These are phyloP conservation scores for Drosophila algonquin DNA, from an alignment of 2,888 invertebrate species.

Conservation along the genomic window DNA sequence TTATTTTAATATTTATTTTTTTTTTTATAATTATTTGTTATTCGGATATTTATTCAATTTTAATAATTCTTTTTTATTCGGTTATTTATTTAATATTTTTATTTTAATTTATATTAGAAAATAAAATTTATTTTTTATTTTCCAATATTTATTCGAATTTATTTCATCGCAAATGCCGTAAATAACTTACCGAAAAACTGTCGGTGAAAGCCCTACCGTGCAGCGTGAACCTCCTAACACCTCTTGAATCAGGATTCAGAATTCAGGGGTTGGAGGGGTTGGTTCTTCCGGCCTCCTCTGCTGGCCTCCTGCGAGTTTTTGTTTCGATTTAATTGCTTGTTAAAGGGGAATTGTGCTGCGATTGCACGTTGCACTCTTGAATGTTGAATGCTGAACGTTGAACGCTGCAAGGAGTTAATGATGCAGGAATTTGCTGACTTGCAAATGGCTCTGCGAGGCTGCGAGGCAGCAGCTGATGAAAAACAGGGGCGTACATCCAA, in stretches of 20 bases:
- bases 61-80: too few relatives aligned
- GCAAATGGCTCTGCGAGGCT: constrained; percentile 28
- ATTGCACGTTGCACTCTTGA: constrained; percentile 56
- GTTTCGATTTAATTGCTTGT: constrained; percentile 80
- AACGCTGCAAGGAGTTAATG: constrained; percentile 57
- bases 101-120: too few relatives aligned
- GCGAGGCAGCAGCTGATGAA: background rate
- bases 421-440: constrained; percentile 77
- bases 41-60: too few relatives aligned
- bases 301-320: constrained; percentile 50
- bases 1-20: too few relatives aligned
- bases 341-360: constrained; percentile 77
- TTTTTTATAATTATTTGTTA: too few relatives aligned
- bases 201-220: background rate
- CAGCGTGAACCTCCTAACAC: background rate
- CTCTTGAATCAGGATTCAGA: background rate
- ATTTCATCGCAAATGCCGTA: background rate
- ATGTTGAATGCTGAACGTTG: constrained; percentile 5
- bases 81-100: too few relatives aligned
- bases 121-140: too few relatives aligned
- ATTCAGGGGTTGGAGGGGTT: constrained; percentile 18
- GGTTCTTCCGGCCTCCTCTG: constrained; percentile 26
- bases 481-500: background rate
- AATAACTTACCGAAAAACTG: fast-evolving
- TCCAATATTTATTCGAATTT: fast-evolving